Evolutionary conservation across 2,797 vertebrate genomes (phyloP), one percentile per base, ranked within the genome.

Genomic region (Phyllotis vaccarum): DNA sequence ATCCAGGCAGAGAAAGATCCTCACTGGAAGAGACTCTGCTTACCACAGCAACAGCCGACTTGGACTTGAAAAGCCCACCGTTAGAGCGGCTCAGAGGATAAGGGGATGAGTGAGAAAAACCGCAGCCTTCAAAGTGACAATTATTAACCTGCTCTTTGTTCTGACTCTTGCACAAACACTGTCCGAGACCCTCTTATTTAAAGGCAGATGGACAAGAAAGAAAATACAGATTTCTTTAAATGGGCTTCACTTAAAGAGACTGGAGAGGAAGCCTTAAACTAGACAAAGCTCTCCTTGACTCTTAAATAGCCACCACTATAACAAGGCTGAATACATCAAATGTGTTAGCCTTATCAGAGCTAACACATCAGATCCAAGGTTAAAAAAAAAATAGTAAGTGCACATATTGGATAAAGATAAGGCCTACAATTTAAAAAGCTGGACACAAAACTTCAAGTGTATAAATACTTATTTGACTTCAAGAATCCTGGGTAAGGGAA

Each of bases 131-230:
- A 11, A 0, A 40, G 49, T 0, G 40, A 89, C n/a, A 75, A 40
- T 27, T 52, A 80, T 17, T 64, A 58, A 83, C 78, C 82, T 16
- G 22, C n/a, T 58, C 81, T 96, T 70, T 97, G 92, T 92, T 91
- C 54, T 91, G 94, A 79, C 54, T 86, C 17, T 89, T 66, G 43
- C 70, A 78, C 24, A 5, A 56, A 96, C 93, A 90, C 54, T 75
- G 31, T 5, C 74, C 52, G 43, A 64, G 58, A 88, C 43, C 46
- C 43, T 85, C 52, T 86, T 24, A 89, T 52, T 89, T 66, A 74
- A 66, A 88, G 90, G 76, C 83, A 95, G 76, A 92, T 0, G 70
- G 75, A n/a, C 58, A 46, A 40, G n/a, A 62, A 56, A 95, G 17
- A 22, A 64, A 29, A 37, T 24, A n/a, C 14, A 31, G 2, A 0